Evolutionary conservation across 1,140 invertebrate species (phyloP).

Genomic region (Hyphantria cunea): DNA sequence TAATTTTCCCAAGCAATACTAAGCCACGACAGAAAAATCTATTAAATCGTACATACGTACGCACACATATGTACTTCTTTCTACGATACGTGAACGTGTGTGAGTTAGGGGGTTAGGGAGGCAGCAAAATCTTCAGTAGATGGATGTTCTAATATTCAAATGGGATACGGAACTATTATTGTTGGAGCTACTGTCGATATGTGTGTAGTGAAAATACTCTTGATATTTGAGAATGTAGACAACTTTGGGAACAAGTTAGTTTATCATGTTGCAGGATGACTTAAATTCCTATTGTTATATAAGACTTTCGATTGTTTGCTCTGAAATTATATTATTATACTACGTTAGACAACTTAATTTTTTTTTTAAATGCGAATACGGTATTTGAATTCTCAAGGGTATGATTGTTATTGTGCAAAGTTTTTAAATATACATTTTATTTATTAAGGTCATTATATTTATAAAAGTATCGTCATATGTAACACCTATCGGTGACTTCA

Average conservation of each 20-base stretch:
- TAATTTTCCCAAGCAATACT: constrained; percentile 2
- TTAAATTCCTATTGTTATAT: too few species aligned
- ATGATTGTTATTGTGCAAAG: too few species aligned
- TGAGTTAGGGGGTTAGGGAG: constrained; percentile 30
- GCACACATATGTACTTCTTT: constrained; percentile 27
- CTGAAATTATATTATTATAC: too few species aligned
- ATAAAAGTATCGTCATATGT: too few species aligned
- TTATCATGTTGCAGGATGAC: neutral
- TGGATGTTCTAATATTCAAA: constrained; percentile 81
- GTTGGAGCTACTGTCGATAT: constrained; percentile 80
- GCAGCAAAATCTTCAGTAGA: constrained; percentile 72
- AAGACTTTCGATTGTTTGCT: too few species aligned
- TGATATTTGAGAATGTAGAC: constrained; percentile 61
- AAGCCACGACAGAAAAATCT: constrained; percentile 25
- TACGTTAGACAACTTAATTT: too few species aligned
- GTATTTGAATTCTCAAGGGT: too few species aligned
- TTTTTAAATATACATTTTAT: too few species aligned
- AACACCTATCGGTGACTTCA: too few species aligned
- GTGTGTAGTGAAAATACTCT: constrained; percentile 36
- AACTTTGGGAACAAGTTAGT: neutral
- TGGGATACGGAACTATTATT: constrained; percentile 82
- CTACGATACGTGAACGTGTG: constrained; percentile 44
- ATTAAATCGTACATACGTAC: constrained; percentile 16
- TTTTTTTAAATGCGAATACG: too few species aligned
- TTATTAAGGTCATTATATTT: too few species aligned